Evolutionary conservation across 2,113 vertebrate genomes (phyloP).

Genomic region (Calonectris borealis): DNA sequence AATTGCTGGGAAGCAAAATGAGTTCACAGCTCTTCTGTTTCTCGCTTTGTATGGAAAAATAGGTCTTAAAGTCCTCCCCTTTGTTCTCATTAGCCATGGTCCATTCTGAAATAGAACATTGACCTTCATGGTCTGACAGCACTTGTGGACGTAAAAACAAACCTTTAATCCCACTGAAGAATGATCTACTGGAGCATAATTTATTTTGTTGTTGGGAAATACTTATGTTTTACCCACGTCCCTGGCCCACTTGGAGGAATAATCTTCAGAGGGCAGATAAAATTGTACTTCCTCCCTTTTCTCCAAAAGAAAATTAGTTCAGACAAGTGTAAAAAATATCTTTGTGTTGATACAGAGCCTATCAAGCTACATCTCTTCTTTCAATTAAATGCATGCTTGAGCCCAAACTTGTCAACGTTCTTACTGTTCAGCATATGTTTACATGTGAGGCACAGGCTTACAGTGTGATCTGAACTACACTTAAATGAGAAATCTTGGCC

Average conservation of each 20-base stretch:
- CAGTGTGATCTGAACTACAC: fast-evolving
- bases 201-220: background rate
- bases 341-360: background rate
- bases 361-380: background rate
- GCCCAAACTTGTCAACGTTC: background rate
- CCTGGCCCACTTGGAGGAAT: background rate
- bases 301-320: background rate
- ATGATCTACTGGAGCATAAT: background rate
- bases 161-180: background rate
- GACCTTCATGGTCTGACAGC: background rate
- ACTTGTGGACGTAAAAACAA: background rate
- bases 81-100: background rate
- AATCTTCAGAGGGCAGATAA: background rate
- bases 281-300: background rate
- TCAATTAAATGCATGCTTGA: background rate
- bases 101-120: background rate
- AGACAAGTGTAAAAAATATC: background rate
- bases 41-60: conserved; percentile 6
- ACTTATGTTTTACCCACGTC: fast-evolving
- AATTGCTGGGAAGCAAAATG: conserved; percentile 43
- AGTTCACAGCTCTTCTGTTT: conserved; percentile 29
- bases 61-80: conserved; percentile 6
- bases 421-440: background rate
- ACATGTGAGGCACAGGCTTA: background rate
- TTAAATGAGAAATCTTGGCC: background rate